Conservation (phyloP, 2,888 invertebrate species). For the Folsomia candida region DNA sequence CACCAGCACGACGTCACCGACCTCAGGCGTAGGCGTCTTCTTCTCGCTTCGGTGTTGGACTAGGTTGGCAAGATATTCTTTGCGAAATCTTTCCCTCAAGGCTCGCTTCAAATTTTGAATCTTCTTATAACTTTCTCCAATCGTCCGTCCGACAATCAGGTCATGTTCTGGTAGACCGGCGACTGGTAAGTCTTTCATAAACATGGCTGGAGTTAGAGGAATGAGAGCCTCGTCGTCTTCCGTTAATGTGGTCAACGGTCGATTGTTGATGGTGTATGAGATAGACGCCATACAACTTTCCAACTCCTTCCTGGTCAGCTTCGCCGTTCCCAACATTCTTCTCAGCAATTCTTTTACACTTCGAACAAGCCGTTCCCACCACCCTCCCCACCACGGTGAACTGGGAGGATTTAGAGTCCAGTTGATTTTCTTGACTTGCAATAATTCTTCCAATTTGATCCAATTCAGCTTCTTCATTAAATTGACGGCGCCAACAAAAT, state of each 20-base stretch:
- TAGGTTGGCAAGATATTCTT: constrained; percentile 12
- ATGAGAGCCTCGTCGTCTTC: constrained; percentile 22
- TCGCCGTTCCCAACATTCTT: constrained; percentile 35
- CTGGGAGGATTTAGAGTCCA: not conserved
- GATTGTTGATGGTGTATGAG: constrained; percentile 45
- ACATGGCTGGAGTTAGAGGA: constrained; percentile 11
- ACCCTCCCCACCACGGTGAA: constrained; percentile 4
- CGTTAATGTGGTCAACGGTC: constrained; percentile 48
- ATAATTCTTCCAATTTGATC: constrained; percentile 46
- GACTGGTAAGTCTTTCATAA: not conserved
- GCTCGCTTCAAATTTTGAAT: not conserved
- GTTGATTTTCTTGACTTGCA: not conserved
- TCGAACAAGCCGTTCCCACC: constrained; percentile 1
- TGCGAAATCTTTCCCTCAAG: not conserved
- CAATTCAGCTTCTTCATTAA: constrained; percentile 59
- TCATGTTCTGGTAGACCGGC: not conserved
- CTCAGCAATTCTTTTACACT: constrained; percentile 5
- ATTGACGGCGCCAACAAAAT: constrained; percentile 53
- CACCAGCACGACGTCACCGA: constrained; percentile 12
- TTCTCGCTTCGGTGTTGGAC: not conserved
- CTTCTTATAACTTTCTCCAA: not conserved
- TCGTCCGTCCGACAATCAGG: not conserved
- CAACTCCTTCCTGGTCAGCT: constrained; percentile 45
- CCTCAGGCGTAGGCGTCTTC: not conserved
- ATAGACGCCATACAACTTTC: constrained; percentile 39